Base-by-base conservation (phyloP, 1,140 invertebrate species). In the Gryllus bimaculatus region DNA sequence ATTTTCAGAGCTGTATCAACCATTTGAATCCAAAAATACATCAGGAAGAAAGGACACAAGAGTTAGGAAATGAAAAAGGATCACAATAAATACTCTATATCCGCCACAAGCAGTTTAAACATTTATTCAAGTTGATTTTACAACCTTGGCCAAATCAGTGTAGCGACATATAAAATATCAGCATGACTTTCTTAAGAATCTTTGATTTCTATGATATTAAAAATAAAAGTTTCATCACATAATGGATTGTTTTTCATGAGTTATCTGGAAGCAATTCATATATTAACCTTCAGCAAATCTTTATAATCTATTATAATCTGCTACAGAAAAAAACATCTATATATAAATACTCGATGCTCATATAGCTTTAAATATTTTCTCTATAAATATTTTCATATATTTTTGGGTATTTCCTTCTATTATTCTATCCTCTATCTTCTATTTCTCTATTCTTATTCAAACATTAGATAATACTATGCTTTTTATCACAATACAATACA, bases 331-430 rank as follows among this genome's bases (percentile, higher is more conserved):
- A 66, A 66, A 66, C 54, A 66, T 66, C 18, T 66, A 66, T 66
- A 13, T 66, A 66, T 66, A 66, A 13, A 66, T 66, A 13, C 18
- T 66, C 18, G 18, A 66, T 66, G 54, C 18, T 66, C 54, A 66
- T 66, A 66, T 66, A 66, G 18, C 54, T 66, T 66, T 66, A 18
- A 66, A 66, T 66, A 18, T 66, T 66, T 66, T 13, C 54, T 66
- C 54, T 66, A 66, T 66, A 66, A 66, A 66, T 66, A 66, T 66
- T 66, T 66, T 66, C 54, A 66, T 66, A 66, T 66, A 66, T 66
- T 66, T 66, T 66, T 66, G 54, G 54, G 54, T 66, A 66, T 18
- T 66, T 66, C 54, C 54, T 13, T 13, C 54, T 66, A 66, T 66
- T 66, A 39, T 39, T 39, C 26, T 39, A 39, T 39, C 26, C 26